Conservation (phyloP, 2,888 invertebrate genomes). For the Pachymerium ferrugineum region DNA sequence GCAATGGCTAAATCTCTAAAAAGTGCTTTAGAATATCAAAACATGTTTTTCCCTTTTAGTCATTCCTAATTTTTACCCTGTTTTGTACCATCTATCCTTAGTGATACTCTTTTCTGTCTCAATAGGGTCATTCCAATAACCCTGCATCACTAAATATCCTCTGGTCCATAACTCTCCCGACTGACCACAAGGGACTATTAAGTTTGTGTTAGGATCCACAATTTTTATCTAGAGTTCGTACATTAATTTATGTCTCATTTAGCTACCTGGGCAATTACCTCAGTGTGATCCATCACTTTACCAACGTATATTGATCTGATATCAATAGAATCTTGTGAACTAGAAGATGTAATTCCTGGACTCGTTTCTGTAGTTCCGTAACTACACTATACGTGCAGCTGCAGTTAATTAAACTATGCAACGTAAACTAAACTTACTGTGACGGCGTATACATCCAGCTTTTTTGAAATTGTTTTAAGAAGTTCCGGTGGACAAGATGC, state of each 20-base stretch:
- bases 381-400: too few species aligned
- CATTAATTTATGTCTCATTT: too few species aligned
- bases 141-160: constrained; percentile 31
- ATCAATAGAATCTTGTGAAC: constrained; percentile 50
- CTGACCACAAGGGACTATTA: constrained; percentile 27
- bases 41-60: too few species aligned
- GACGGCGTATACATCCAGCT: neutral
- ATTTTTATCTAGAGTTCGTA: constrained; percentile 33
- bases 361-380: constrained; percentile 60
- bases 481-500: neutral
- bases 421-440: neutral
- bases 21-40: too few species aligned
- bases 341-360: constrained; percentile 55
- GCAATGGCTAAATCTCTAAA: constrained; percentile 48
- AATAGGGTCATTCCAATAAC: constrained; percentile 32
- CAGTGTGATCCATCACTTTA: constrained; percentile 52
- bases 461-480: neutral
- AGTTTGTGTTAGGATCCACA: neutral
- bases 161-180: constrained; percentile 30
- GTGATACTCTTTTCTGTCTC: neutral
- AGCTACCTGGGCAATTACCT: too few species aligned
- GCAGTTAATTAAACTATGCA: neutral
- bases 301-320: constrained; percentile 54
- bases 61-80: too few species aligned
- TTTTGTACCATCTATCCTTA: constrained; percentile 23